A percentile compares a stretch with the other conserved stretches of the same genome.
These are phyloP conservation scores for Nicator chloris DNA, from an alignment of 2,113 vertebrate species.

Conservation along the genomic window DNA sequence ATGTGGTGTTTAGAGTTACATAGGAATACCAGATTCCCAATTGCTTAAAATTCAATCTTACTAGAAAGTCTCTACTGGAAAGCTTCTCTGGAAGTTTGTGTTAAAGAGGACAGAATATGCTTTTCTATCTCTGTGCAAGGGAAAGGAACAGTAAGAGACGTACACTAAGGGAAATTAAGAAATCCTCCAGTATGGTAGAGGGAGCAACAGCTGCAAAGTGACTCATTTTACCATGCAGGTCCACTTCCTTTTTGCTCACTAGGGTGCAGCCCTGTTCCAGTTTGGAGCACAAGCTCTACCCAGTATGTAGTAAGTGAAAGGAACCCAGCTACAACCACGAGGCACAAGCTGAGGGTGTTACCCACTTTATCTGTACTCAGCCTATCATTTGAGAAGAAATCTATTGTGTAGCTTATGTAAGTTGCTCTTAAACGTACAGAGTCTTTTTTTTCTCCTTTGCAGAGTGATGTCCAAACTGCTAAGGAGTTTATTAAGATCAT, in stretches of 20 bases:
- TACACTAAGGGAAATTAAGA: background rate
- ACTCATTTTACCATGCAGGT: background rate
- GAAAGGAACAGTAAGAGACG: background rate
- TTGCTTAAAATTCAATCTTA: background rate
- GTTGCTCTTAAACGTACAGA: background rate
- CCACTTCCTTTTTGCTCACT: background rate
- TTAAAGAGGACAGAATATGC: background rate
- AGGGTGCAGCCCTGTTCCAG: background rate
- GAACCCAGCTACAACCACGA: background rate
- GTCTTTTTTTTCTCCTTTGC: background rate
- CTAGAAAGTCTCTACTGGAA: background rate
- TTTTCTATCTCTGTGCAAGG: background rate
- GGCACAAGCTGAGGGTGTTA: background rate
- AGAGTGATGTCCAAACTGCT: constrained; percentile 91
- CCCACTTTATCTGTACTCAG: background rate
- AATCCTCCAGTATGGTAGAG: background rate
- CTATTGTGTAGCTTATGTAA: background rate
- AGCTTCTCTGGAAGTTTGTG: background rate
- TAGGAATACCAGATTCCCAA: background rate
- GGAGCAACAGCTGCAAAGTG: background rate
- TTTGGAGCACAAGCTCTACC: background rate
- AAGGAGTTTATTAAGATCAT: constrained; percentile 95
- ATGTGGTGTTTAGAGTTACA: background rate
- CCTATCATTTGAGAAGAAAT: background rate
- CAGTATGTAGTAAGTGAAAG: background rate